Base-by-base conservation (phyloP, 2,113 vertebrate genomes). In the Chroicocephalus ridibundus region DNA sequence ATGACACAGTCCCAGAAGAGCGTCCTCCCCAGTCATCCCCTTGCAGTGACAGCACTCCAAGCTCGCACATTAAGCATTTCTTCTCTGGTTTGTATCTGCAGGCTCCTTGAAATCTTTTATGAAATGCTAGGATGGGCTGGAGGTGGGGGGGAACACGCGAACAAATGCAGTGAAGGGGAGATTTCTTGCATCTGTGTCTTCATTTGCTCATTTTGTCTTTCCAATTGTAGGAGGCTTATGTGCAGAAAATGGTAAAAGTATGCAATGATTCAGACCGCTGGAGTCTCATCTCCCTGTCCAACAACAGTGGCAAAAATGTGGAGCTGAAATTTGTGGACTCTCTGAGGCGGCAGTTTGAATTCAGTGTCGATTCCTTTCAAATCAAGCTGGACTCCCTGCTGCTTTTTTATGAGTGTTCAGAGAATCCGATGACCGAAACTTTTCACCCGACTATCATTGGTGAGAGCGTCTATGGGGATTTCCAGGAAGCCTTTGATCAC, bases 171-270 rank as follows among this genome's bases (percentile, higher is more conserved):
- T 12, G 5, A 74, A 57, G 47, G 77, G 74, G 80, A 78, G 64
- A 87, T 85, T 77, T 88, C 54, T 82, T 86, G 34, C 29, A 3
- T 61, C 38, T 27, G n/a, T 85, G 51, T 78, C 94, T 97, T 97
- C 79, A 96, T 95, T 74, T 94, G 89, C 76, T 97, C 79, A 82
- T 96, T 96, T 97, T 95, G 69, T 94, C 75, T 98, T 98, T 98
- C 95, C 85, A 52, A 96, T 98, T 97, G 20, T 97, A 99, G 99
- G 99, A 99, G 94, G 99, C 99, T 81, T 99, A 99, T 75, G 99
- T 99, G 97, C 99, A 99, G 98, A 99, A 99, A 98, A 99, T 99
- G 99, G 99, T 99, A 94, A 99, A 99, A 98, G 99, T 99, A 91
- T 99, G 99, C 97, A 99, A 99, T 89, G 99, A 99, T 97, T 99